Percentiles rank a stretch among this genome's conserved stretches.
These are phyloP conservation scores for Spilarctia lutea DNA, from an alignment of 2,888 invertebrate genomes.

Conservation along the genomic window DNA sequence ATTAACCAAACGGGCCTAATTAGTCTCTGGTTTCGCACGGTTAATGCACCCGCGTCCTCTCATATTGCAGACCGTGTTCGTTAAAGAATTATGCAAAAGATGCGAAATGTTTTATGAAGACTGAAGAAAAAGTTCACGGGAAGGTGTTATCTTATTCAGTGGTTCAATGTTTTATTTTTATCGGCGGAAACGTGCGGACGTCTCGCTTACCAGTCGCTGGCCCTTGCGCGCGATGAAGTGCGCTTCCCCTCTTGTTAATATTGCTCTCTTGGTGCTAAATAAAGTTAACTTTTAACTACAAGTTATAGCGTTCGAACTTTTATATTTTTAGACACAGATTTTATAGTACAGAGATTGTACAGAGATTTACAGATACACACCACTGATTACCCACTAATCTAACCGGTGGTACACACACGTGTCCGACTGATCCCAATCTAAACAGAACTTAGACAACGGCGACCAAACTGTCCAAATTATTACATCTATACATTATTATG, in stretches of 20 bases:
- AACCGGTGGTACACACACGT: too few species aligned
- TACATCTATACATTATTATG: too few species aligned
- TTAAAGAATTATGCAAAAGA: constrained; percentile 62
- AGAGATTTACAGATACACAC: too few species aligned
- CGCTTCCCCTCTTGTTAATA: constrained; percentile 45
- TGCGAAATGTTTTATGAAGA: constrained; percentile 67
- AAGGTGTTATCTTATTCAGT: constrained; percentile 56
- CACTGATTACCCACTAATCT: too few species aligned
- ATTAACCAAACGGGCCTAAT: not conserved
- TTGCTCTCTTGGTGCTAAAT: constrained; percentile 27
- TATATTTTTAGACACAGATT: not conserved
- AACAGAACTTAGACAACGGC: too few species aligned
- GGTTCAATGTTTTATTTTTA: constrained; percentile 53
- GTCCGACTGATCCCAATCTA: too few species aligned
- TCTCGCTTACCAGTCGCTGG: constrained; percentile 29
- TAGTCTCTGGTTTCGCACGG: not conserved
- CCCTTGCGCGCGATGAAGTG: constrained; percentile 38
- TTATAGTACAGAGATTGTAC: not conserved
- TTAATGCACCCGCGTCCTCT: constrained; percentile 34
- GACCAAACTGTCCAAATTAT: too few species aligned
- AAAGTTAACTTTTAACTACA: constrained; percentile 25
- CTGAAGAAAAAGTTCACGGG: constrained; percentile 59
- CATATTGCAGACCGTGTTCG: constrained; percentile 35
- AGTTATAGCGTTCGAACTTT: constrained; percentile 17
- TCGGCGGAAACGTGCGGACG: constrained; percentile 40